Evolutionary conservation across 1,140 invertebrate genomes (phyloP), one percentile per base, ranked within the genome.

Genomic region (Drosophila bocki): DNA sequence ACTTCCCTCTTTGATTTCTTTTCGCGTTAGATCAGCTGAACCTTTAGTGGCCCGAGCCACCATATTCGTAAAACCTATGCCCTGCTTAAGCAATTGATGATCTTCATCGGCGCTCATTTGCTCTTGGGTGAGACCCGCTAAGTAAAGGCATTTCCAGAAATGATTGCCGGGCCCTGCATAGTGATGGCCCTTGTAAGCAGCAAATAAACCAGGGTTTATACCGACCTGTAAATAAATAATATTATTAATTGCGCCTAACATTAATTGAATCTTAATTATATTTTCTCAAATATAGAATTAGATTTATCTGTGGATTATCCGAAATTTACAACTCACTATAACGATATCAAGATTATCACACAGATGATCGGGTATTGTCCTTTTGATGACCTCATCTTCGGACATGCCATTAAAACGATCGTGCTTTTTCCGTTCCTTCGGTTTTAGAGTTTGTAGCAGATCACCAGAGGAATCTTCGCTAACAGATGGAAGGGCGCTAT

Each of bases 91-190:
- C 39, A 99, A 94, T 94, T 98, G 98, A 92, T 96, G 97, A 93
- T 99, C 98, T 94, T 99, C 98, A 91, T 99, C 97, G 3, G 98
- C 98, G 83, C 96, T 98, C 95, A 99, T 96, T 90, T 98, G 98
- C 92, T 99, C 98, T 42, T 97, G 96, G 15, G 98, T 99, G 35
- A 99, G 94, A 12, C 98, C 98, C 57, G 98, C 98, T 56, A 99
- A 94, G 93, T 98, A 98, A 62, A 99, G 94, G 93, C 98, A 99
- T 94, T 99, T 99, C 98, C 98, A 99, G 93, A 99, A 99, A 94
- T 99, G 98, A 94, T 99, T 99, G 37, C 98, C 98, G 60, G 98
- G 98, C 56, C 98, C 98, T 50, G 98, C 98, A 94, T 99, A 99
- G 93, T 99, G 98, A 94, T 99, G 98, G 9, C 98, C 98, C 93